These are phyloP conservation scores for Amphimallon solstitiale DNA, from an alignment of 2,888 invertebrate genomes.

Conservation along the genomic window DNA sequence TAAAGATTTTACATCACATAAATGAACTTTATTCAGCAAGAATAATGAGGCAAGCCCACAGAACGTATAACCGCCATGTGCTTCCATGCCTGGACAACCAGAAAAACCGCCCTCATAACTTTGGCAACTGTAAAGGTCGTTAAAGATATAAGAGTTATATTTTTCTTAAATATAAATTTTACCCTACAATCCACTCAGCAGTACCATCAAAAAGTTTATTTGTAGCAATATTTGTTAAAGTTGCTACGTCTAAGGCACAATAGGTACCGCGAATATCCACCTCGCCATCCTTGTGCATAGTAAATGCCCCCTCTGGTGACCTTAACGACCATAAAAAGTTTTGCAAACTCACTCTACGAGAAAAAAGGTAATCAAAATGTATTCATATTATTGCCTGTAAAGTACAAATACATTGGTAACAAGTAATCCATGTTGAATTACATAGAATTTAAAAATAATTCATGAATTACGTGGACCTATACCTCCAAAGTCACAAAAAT, in stretches of 20 bases:
- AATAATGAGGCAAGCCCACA: constrained; percentile 94
- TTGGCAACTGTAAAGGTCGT: constrained; percentile 76
- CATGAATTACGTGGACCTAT: too few relatives aligned
- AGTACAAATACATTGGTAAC: too few relatives aligned
- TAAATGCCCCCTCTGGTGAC: constrained; percentile 89
- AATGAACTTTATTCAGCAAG: constrained; percentile 78
- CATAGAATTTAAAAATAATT: too few relatives aligned
- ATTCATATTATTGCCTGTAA: too few relatives aligned
- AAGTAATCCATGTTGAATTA: too few relatives aligned
- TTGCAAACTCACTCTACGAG: constrained; percentile 71
- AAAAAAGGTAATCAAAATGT: constrained; percentile 14
- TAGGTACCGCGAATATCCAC: constrained; percentile 96
- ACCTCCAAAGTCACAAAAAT: too few relatives aligned
- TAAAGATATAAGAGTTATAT: too few relatives aligned
- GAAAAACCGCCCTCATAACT: constrained; percentile 99
- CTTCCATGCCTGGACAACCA: constrained; percentile 93
- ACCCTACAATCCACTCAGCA: constrained; percentile 89
- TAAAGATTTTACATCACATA: constrained; percentile 80
- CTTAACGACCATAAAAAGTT: constrained; percentile 83
- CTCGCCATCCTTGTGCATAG: constrained; percentile 92
- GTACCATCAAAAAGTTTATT: constrained; percentile 84
- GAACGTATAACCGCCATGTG: constrained; percentile 99
- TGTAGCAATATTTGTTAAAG: constrained; percentile 81
- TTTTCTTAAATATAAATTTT: constrained; percentile 35
- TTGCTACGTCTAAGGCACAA: constrained; percentile 92